phyloP scores from a whole-genome alignment of 2,113 vertebrate species.

The Regulus satrapa region DNA sequence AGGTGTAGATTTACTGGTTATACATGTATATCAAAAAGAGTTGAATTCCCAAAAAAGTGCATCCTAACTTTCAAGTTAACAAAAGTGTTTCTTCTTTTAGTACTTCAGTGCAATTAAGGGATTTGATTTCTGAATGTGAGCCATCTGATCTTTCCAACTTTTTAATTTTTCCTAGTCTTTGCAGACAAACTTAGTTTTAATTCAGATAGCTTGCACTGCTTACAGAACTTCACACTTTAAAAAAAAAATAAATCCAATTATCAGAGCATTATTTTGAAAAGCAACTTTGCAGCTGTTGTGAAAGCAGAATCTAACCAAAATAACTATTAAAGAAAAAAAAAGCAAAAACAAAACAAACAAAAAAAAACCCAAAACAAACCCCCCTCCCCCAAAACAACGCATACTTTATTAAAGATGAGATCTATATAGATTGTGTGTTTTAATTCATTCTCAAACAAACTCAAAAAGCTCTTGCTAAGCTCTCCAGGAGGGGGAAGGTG shows the following conservation, averaged over 20 bases:
- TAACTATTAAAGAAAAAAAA: no score
- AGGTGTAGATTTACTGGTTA: neutral
- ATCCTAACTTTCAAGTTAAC: neutral
- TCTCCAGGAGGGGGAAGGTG: neutral
- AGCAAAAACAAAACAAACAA: neutral
- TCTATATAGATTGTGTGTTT: neutral
- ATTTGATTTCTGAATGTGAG: neutral
- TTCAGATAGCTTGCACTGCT: neutral
- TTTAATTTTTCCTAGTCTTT: neutral
- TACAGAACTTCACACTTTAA: neutral
- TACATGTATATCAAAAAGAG: neutral
- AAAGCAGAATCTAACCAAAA: neutral
- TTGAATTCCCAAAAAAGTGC: neutral
- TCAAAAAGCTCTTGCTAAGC: neutral
- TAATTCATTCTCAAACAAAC: neutral
- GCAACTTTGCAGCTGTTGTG: neutral
- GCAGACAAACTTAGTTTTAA: neutral
- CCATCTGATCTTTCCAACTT: neutral
- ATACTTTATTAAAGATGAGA: neutral
- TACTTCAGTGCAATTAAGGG: neutral
- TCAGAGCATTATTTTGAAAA: neutral
- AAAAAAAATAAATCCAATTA: neutral
- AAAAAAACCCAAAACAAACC: no score
- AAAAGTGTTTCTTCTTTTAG: neutral
- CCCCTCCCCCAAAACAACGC: no score